These are phyloP conservation scores for Schlechtendalia chinensis DNA, from an alignment of 1,140 invertebrate genomes.

Conservation along the genomic window DNA sequence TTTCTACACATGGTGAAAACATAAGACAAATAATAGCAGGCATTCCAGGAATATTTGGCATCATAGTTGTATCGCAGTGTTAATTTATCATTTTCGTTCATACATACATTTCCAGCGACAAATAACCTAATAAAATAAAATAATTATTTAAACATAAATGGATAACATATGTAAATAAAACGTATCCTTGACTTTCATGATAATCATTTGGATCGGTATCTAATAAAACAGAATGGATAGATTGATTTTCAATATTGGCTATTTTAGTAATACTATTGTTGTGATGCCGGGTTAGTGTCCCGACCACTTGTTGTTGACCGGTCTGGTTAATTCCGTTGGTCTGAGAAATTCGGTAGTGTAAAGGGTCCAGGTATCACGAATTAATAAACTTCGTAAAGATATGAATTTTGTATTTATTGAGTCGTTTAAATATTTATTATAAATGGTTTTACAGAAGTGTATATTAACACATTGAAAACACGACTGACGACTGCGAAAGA, in stretches of 20 bases:
- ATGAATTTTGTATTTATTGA: too few species aligned
- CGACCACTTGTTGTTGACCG: too few species aligned
- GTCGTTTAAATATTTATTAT: too few species aligned
- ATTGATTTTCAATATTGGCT: slow-evolving; percentile 68
- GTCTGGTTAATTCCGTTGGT: too few species aligned
- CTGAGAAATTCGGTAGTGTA: too few species aligned
- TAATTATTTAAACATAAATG: background rate
- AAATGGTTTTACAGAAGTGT: too few species aligned
- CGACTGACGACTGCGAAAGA: too few species aligned
- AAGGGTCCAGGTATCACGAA: too few species aligned
- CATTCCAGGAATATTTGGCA: slow-evolving; percentile 83
- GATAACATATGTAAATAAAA: background rate
- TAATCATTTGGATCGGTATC: slow-evolving; percentile 73
- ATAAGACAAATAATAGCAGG: slow-evolving; percentile 71
- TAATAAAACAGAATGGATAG: slow-evolving; percentile 82
- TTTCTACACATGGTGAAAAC: slow-evolving; percentile 78
- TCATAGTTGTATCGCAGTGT: slow-evolving; percentile 74
- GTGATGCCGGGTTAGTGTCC: too few species aligned
- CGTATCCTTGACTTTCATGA: slow-evolving; percentile 59
- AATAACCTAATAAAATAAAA: slow-evolving; percentile 62
- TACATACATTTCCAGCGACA: slow-evolving; percentile 66
- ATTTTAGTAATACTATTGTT: slow-evolving; percentile 55
- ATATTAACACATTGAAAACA: too few species aligned
- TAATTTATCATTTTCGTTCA: slow-evolving; percentile 61
- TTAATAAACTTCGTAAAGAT: too few species aligned